Conservation (phyloP, 2,888 invertebrate genomes). For the Tridacna crocea region DNA sequence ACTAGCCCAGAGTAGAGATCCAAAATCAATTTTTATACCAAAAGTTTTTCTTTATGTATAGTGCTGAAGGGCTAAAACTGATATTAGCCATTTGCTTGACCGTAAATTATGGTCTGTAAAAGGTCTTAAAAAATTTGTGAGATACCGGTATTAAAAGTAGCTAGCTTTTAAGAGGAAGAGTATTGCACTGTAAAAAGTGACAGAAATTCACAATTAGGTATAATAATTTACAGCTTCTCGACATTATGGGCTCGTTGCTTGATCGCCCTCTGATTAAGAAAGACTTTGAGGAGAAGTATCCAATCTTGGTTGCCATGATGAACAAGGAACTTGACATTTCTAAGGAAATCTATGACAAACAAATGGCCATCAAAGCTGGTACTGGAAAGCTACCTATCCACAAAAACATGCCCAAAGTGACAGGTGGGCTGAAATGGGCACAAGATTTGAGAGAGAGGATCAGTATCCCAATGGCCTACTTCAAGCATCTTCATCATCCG, state of each 20-base stretch:
- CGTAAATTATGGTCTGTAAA: too few species aligned
- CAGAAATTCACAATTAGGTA: too few species aligned
- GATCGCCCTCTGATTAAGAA: constrained; percentile 94
- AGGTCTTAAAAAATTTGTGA: too few species aligned
- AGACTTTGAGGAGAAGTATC: constrained; percentile 94
- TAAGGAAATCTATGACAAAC: constrained; percentile 81
- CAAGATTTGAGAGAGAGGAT: constrained; percentile 88
- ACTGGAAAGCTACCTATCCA: constrained; percentile 86
- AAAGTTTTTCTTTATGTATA: too few species aligned
- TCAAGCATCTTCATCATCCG: constrained; percentile 93
- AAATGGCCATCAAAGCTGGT: constrained; percentile 66
- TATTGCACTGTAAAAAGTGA: too few species aligned
- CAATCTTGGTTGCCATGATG: constrained; percentile 90
- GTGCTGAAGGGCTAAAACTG: too few species aligned
- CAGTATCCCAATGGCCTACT: constrained; percentile 87
- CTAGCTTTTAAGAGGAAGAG: too few species aligned
- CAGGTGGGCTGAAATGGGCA: constrained; percentile 93
- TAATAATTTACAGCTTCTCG: constrained; percentile 88
- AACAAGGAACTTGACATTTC: constrained; percentile 79
- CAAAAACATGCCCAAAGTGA: constrained; percentile 92
- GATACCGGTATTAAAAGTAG: too few species aligned
- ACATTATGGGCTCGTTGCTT: constrained; percentile 93
- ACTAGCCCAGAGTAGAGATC: too few species aligned
- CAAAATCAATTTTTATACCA: too few species aligned
- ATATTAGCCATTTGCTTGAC: too few species aligned